These are phyloP conservation scores for Cyprinodon diabolis DNA, from an alignment of 2,797 vertebrate genomes.

Conservation along the genomic window DNA sequence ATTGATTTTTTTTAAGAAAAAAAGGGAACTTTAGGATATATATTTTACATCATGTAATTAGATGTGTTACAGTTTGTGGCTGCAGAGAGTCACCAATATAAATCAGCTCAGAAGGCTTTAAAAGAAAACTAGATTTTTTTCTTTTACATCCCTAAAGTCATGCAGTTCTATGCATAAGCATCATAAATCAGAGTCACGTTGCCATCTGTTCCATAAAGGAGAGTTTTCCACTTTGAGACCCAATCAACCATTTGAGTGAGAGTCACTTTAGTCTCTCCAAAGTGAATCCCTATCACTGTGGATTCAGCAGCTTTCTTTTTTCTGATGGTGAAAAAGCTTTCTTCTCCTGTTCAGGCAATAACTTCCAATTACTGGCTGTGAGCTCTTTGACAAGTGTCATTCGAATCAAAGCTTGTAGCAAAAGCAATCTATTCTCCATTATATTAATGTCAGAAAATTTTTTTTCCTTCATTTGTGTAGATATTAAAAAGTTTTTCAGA, in stretches of 20 bases:
- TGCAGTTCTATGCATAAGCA: slow-evolving; percentile 32
- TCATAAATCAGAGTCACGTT: slow-evolving; percentile 62
- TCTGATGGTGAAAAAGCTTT: slow-evolving; percentile 61
- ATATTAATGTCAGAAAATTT: slow-evolving; percentile 51
- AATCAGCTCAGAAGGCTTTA: slow-evolving; percentile 39
- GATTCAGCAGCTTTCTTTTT: slow-evolving; percentile 52
- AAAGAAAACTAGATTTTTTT: slow-evolving; percentile 21
- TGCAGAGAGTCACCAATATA: slow-evolving; percentile 24
- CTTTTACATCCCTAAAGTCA: slow-evolving; percentile 35
- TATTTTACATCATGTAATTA: slow-evolving; percentile 3
- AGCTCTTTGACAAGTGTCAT: slow-evolving; percentile 59
- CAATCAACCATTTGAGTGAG: slow-evolving; percentile 53
- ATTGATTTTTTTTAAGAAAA: background rate
- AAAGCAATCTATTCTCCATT: slow-evolving; percentile 30
- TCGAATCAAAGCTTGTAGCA: slow-evolving; percentile 56
- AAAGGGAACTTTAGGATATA: slow-evolving; percentile 1
- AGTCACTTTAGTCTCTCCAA: slow-evolving; percentile 57
- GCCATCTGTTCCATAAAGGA: slow-evolving; percentile 54
- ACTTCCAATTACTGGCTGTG: slow-evolving; percentile 53
- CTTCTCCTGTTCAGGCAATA: slow-evolving; percentile 60
- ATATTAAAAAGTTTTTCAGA: slow-evolving; percentile 27
- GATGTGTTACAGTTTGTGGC: slow-evolving; percentile 18
- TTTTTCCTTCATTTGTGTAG: slow-evolving; percentile 47
- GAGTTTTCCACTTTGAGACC: slow-evolving; percentile 55
- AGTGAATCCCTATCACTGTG: slow-evolving; percentile 54